Conservation (phyloP, 2,113 vertebrate species). For the Microtus montanus region DNA sequence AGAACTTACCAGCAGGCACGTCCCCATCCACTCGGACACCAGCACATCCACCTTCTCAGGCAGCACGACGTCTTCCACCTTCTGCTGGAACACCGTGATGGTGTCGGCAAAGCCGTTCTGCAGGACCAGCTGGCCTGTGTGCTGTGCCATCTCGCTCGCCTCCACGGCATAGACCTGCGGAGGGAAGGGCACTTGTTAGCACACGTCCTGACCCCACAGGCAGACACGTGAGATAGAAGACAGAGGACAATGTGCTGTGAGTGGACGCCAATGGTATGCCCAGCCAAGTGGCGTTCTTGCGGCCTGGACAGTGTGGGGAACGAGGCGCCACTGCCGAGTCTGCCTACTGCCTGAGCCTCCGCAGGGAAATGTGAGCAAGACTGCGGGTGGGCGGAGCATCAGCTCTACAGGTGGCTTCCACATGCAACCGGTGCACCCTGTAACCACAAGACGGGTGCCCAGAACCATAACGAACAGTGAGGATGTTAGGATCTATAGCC, state of each 20-base stretch:
- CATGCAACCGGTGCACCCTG: accelerated
- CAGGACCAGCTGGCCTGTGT: constrained; percentile 87
- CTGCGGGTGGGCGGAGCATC: neutral
- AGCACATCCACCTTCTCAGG: constrained; percentile 89
- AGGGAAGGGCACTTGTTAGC: accelerated
- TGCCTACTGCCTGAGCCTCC: neutral
- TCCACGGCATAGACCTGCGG: constrained; percentile 89
- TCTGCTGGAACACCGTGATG: constrained; percentile 85
- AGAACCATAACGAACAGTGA: accelerated
- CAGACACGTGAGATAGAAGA: accelerated
- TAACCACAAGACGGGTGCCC: neutral
- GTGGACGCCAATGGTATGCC: accelerated
- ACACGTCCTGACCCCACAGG: accelerated
- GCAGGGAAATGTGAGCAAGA: accelerated
- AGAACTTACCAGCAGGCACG: constrained; percentile 88
- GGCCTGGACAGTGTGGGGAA: neutral
- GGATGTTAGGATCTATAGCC: neutral
- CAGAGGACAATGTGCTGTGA: accelerated
- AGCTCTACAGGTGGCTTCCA: neutral
- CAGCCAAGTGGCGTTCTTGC: accelerated
- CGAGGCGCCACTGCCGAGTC: no score
- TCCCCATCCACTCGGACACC: constrained; percentile 92
- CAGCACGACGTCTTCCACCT: constrained; percentile 87
- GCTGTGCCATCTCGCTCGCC: constrained; percentile 88
- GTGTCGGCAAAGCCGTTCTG: constrained; percentile 85